Conservation (phyloP, 2,113 vertebrate species). For the Emydura subglobosa region DNA sequence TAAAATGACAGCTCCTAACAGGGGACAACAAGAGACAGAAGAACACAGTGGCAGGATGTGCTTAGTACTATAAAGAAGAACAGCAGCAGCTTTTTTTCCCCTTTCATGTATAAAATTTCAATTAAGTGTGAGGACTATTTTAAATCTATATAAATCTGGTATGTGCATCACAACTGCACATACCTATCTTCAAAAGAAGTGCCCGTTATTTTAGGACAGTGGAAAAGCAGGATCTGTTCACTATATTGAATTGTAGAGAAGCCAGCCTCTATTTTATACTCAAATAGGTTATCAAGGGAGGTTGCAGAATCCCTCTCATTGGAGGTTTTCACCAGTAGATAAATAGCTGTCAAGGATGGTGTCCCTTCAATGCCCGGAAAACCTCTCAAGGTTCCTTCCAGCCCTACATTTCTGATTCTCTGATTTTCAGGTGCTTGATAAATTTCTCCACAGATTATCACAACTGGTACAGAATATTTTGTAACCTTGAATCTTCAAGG, state of each 20-base stretch:
- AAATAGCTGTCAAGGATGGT: not conserved
- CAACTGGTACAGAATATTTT: not conserved
- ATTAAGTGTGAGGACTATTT: not conserved
- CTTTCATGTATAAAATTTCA: not conserved
- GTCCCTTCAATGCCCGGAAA: not conserved
- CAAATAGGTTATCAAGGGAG: not conserved
- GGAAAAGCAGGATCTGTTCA: not conserved
- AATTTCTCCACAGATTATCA: not conserved
- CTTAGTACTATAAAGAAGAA: not conserved
- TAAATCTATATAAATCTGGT: not conserved
- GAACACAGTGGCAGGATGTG: not conserved
- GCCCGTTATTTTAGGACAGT: not conserved
- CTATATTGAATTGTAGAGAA: not conserved
- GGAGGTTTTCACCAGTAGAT: not conserved
- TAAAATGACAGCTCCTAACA: not conserved
- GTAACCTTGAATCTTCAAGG: not conserved
- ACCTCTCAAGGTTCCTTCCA: not conserved
- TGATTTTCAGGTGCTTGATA: not conserved
- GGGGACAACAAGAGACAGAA: not conserved
- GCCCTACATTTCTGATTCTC: not conserved
- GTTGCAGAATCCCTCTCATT: not conserved
- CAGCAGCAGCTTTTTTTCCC: not conserved
- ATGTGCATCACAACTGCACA: not conserved
- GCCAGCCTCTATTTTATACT: not conserved
- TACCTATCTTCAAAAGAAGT: not conserved